Evolutionary conservation across 1,140 invertebrate genomes (phyloP), one percentile per base, ranked within the genome.

Genomic region (Chionoecetes opilio): DNA sequence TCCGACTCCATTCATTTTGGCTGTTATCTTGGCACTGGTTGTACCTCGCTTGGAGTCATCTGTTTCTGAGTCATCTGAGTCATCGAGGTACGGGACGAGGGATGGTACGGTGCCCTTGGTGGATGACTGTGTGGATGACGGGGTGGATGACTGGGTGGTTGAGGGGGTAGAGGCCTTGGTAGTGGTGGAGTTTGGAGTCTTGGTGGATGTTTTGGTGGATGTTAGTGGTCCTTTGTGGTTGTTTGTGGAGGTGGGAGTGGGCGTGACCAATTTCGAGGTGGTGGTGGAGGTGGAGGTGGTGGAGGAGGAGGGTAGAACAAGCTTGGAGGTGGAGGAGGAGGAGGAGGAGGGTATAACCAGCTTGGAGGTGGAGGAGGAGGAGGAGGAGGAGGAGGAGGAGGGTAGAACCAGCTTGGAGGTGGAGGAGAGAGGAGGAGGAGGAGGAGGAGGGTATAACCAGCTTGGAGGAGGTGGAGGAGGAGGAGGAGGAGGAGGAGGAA

Each of bases 81-180:
- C 95, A 93, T 96, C 95, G 6, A 92, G 91, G 84, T 96, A 96
- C 6, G 95, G 95, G 9, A 96, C 95, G 29, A 96, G 75, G 34
- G 93, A 93, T 32, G 90, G 75, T 35, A 87, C 34, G 8, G 93
- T 29, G 84, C 92, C 92, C 26, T 35, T 53, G 29, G 53, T 85
- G 31, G 84, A 90, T 34, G 35, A 37, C n/a, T n/a, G n/a, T 53
- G 32, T 84, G 86, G 11, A 75, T 35, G 11, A 31, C 0, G 91
- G 85, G 46, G 84, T 75, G 31, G 89, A 88, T 82, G 82, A 21
- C 75, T 53, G 91, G 14, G 87, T 14, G 35, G 82, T 85, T 63
- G 31, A 6, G 21, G 29, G 34, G 35, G 38, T 38, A 17, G 92
- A 92, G 29, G 75, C 35, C 2, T 91, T 46, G 29, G 87, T 38